A percentile compares a stretch with the other conserved stretches of the same genome.
Evolutionary conservation across 2,888 invertebrate genomes (phyloP).

Genomic region (Tenthredo notha): DNA sequence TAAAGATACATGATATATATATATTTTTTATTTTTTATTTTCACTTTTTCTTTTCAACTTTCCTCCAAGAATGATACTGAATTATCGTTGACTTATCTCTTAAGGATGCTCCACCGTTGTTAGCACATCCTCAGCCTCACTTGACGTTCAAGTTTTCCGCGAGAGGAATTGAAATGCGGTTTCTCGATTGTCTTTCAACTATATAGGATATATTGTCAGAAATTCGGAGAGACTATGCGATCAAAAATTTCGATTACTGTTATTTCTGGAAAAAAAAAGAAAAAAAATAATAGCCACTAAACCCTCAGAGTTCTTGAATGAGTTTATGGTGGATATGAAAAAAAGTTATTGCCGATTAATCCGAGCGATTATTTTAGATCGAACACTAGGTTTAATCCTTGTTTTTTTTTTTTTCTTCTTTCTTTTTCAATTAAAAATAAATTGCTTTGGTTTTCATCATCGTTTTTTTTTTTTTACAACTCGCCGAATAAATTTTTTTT

Average conservation of each 20-base stretch:
- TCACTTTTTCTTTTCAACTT: not conserved
- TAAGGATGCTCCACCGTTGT: slow-evolving; percentile 30
- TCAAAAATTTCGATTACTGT: no score
- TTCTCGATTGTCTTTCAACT: not conserved
- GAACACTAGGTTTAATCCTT: not conserved
- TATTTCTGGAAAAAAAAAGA: not conserved
- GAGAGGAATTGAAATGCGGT: not conserved
- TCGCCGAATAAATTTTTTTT: not conserved
- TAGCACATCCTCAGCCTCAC: slow-evolving; percentile 39
- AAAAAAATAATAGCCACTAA: not conserved
- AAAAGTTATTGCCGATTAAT: not conserved
- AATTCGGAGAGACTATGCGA: not conserved
- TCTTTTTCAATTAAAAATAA: not conserved
- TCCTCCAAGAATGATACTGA: not conserved
- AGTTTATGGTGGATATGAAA: not conserved
- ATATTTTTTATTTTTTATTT: no score
- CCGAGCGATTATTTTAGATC: not conserved
- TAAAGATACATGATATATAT: not conserved
- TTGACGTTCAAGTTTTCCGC: slow-evolving; percentile 28
- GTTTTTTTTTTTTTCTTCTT: no score
- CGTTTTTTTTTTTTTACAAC: not conserved
- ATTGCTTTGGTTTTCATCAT: not conserved
- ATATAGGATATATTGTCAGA: not conserved
- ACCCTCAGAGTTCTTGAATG: not conserved
- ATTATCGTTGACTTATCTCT: slow-evolving; percentile 44